phyloP scores from a whole-genome alignment of 2,113 vertebrate species.

The Scytalopus superciliaris region DNA sequence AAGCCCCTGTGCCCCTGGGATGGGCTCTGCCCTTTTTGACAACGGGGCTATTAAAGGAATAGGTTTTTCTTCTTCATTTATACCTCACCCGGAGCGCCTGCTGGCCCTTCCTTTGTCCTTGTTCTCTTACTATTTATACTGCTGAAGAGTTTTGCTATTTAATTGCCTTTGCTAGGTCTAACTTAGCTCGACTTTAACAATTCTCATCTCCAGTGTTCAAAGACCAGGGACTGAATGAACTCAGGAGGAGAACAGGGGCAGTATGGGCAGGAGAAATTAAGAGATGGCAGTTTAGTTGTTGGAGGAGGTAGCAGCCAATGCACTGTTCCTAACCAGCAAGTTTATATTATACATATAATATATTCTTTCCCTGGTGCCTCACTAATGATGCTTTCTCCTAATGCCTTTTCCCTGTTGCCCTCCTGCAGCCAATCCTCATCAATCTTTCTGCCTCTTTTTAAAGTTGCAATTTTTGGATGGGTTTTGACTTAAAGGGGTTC shows the following conservation, averaged over 20 bases:
- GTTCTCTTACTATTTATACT: slow-evolving; percentile 43
- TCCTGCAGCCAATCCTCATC: neutral
- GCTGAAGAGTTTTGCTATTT: slow-evolving; percentile 31
- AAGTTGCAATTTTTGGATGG: neutral
- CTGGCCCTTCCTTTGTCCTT: slow-evolving; percentile 41
- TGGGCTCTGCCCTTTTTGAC: slow-evolving; percentile 13
- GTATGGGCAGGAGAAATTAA: neutral
- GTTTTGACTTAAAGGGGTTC: neutral
- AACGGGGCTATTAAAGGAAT: neutral
- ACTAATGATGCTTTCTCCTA: neutral
- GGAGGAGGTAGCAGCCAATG: neutral
- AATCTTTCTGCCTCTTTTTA: neutral
- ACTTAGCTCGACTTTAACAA: neutral
- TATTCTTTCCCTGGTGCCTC: neutral
- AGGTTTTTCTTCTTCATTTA: slow-evolving; percentile 18
- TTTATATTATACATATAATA: neutral
- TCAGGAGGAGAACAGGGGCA: neutral
- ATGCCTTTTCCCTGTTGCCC: neutral
- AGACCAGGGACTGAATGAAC: neutral
- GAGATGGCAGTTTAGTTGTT: neutral
- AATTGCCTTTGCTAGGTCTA: slow-evolving; percentile 31
- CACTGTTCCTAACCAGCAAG: neutral
- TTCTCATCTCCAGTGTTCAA: neutral
- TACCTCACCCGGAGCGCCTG: neutral
- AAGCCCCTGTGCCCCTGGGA: neutral